These are phyloP conservation scores for Columba janthina DNA, from an alignment of 2,113 vertebrate genomes.

Conservation along the genomic window DNA sequence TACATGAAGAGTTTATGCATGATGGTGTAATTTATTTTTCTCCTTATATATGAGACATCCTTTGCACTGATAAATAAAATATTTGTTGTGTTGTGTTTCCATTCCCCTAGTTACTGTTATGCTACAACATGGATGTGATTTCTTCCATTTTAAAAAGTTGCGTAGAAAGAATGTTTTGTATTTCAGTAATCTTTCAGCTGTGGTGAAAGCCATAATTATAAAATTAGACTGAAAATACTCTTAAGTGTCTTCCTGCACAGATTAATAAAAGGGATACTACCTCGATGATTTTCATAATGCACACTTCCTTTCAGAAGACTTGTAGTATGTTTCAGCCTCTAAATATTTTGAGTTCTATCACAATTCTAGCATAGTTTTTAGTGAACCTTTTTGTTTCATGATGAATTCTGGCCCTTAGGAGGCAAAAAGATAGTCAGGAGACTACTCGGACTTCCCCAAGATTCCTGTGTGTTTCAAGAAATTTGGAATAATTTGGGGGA, in stretches of 20 bases:
- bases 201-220: neutral
- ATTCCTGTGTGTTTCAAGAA: neutral
- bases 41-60: neutral
- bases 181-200: neutral
- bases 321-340: neutral
- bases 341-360: neutral
- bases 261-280: neutral
- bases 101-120: neutral
- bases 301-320: neutral
- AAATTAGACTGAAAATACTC: neutral
- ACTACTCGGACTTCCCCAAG: neutral
- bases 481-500: neutral
- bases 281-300: neutral
- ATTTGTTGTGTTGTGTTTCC: neutral
- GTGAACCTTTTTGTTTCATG: neutral
- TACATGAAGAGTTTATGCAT: neutral
- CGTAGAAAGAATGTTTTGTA: neutral
- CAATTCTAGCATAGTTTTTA: neutral
- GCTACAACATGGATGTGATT: neutral
- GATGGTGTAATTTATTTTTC: neutral
- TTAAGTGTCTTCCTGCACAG: neutral
- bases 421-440: neutral
- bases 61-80: neutral
- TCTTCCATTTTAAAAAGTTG: neutral
- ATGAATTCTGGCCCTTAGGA: neutral